These are phyloP conservation scores for Spea bombifrons DNA, from an alignment of 2,113 vertebrate genomes.

Conservation along the genomic window DNA sequence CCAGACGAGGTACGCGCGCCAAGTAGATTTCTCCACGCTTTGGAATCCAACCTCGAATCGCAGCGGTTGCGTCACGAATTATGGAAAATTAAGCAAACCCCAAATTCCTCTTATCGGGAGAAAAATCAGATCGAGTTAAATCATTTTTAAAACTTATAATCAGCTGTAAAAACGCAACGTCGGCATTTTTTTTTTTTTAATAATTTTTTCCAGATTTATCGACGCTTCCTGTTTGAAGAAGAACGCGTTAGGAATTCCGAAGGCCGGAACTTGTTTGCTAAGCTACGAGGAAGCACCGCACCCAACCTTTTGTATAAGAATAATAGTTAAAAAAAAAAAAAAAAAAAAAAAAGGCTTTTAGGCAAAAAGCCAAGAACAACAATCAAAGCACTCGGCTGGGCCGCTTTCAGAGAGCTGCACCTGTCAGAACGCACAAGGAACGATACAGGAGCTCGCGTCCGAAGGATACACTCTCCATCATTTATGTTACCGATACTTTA, in stretches of 20 bases:
- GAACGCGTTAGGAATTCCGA: background rate
- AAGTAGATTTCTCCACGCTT: no score
- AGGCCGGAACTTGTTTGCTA: slow-evolving; percentile 5
- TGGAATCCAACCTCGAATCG: no score
- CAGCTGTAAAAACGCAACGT: no score
- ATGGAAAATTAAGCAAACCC: no score
- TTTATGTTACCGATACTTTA: background rate
- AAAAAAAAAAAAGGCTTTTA: background rate
- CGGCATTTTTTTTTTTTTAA: background rate
- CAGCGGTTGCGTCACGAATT: no score
- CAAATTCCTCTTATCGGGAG: no score
- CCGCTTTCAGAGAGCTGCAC: slow-evolving; percentile 10
- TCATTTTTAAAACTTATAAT: no score
- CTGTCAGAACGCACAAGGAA: slow-evolving; percentile 17
- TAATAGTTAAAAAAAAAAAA: no score
- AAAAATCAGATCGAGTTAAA: no score
- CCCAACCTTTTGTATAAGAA: slow-evolving; percentile 26
- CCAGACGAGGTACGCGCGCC: no score
- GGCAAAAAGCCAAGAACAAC: slow-evolving; percentile 31
- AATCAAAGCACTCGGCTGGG: background rate
- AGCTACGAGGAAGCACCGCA: slow-evolving; percentile 15
- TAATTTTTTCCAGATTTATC: background rate
- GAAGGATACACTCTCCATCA: background rate
- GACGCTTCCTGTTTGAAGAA: background rate
- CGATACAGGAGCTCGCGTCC: background rate